Conservation (phyloP, 2,113 vertebrate species). For the Trinectes maculatus region DNA sequence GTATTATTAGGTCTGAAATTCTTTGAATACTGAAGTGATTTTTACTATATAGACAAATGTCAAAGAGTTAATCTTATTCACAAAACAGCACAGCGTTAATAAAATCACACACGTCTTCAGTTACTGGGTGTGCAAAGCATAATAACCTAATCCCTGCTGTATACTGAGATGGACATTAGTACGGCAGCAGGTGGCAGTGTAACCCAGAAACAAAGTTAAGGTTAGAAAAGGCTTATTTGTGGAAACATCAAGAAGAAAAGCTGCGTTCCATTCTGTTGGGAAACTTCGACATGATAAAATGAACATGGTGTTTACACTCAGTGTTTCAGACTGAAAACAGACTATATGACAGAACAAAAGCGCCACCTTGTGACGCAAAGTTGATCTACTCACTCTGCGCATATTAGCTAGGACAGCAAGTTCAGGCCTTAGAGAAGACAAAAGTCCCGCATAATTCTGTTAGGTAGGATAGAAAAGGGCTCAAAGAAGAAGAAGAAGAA, state of each 20-base stretch:
- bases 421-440: conserved; percentile 82
- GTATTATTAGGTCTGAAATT: no score
- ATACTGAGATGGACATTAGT: background rate
- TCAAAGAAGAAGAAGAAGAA: conserved; percentile 36
- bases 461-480: conserved; percentile 52
- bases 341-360: conserved; percentile 20
- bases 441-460: conserved; percentile 81
- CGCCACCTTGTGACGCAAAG: conserved; percentile 54
- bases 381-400: conserved; percentile 82
- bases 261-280: background rate
- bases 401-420: conserved; percentile 77
- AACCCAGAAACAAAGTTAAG: background rate
- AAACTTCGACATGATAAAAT: background rate
- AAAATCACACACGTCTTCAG: no score
- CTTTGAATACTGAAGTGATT: no score
- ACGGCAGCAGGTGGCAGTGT: conserved; percentile 54
- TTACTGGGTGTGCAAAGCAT: no score
- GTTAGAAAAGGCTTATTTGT: background rate
- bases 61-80: no score
- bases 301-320: background rate
- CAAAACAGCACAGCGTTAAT: no score
- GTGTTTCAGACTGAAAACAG: conserved; percentile 6
- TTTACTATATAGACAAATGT: no score
- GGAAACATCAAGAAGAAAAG: background rate
- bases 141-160: no score